phyloP scores from a whole-genome alignment of 1,140 invertebrate species.

The Sesamia nonagrioides region DNA sequence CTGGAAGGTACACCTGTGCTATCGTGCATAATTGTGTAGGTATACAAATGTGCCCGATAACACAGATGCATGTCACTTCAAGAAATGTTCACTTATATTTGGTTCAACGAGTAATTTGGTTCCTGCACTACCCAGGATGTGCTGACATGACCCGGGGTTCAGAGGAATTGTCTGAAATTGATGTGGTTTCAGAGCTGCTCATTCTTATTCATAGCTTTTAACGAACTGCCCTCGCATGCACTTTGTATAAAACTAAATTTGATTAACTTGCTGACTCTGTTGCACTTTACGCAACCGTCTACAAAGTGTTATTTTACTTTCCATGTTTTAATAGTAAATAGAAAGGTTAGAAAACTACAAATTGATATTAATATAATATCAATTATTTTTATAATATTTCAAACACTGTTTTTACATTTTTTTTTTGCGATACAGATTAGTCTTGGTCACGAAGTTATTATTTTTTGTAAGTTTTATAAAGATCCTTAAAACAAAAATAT shows the following conservation, averaged over 20 bases:
- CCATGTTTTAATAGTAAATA: background rate
- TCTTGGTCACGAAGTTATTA: no score
- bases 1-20: no score
- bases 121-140: background rate
- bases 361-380: no score
- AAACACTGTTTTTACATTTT: no score
- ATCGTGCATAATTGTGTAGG: no score
- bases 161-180: slow-evolving; percentile 14
- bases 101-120: background rate
- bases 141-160: slow-evolving; percentile 1
- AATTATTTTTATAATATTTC: no score
- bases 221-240: slow-evolving; percentile 13
- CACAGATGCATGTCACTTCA: no score
- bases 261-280: slow-evolving; percentile 19
- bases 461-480: no score
- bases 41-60: no score
- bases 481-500: no score
- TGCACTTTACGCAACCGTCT: slow-evolving; percentile 20
- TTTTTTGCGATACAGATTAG: no score
- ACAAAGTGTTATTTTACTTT: slow-evolving; percentile 8
- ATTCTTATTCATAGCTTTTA: slow-evolving; percentile 37
- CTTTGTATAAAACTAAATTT: slow-evolving; percentile 33
- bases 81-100: background rate
- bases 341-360: no score
- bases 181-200: slow-evolving; percentile 24